Base-by-base conservation (phyloP, 2,797 vertebrate species). In the Sternarchorhynchus goeldii region DNA sequence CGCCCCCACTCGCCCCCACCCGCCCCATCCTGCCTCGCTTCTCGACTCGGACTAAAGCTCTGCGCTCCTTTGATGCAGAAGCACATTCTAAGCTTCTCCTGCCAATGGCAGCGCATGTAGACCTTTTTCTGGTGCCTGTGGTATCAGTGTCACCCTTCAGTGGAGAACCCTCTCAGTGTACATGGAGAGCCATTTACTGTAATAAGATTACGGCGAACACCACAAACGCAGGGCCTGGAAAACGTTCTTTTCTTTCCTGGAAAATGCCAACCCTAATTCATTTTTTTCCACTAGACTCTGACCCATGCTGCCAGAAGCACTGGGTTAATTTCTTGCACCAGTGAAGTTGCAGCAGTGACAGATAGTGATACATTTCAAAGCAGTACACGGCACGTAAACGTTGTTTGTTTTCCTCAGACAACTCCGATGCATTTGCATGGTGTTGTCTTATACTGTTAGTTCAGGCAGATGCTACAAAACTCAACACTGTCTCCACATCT, bases 71-170 rank as follows among this genome's bases (percentile, higher is more conserved):
- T 86, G 56, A 63, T 36, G 29, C 50, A 58, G 57, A 77, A 87
- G 41, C 86, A 77, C 82, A 82, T 25, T 60, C 72, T 64, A 73
- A 77, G 84, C 88, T 90, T 87, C 91, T 89, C 90, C 89, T 90
- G 90, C 90, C 92, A 87, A 72, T 29, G 53, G 62, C 18, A 31
- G 75, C 89, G 87, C 69, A 73, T 72, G 5, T 34, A 82, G 81
- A 66, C 79, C 79, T 73, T 81, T 81, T 73, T 65, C 53, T 53
- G 68, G 55, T 73, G 69, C 55, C 58, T 73, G 72, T 60, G 70
- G 90, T 94, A 92, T 93, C 92, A 92, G 90, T 94, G 90, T 93
- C 92, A 91, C 86, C 75, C 89, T 89, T 90, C 92, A 93, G 88
- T 93, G 86, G 70, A 68, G 87, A 89, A 75, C 81, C 88, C 91